Evolutionary conservation across 2,888 invertebrate genomes (phyloP).

Genomic region (Pseudolycoriella hygida): DNA sequence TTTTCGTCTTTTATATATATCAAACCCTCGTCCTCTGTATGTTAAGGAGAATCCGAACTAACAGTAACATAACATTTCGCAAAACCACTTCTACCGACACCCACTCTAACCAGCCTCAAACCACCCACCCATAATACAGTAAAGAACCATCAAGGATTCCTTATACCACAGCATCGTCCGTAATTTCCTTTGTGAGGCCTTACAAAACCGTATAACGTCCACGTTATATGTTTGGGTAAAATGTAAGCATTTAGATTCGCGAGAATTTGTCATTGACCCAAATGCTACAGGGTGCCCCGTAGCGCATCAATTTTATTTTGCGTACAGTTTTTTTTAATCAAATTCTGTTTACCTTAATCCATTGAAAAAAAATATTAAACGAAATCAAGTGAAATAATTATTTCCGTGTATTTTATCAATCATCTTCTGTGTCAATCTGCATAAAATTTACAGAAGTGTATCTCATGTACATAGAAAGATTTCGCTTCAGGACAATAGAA

Average conservation of each 20-base stretch:
- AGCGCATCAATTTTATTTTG: neutral
- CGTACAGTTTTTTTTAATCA: neutral
- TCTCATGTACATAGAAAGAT: neutral
- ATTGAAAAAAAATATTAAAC: no score
- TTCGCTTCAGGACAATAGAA: conserved; percentile 12
- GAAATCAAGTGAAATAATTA: no score
- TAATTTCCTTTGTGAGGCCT: conserved; percentile 1
- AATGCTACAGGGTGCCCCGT: neutral
- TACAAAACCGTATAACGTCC: neutral
- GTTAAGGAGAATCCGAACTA: neutral
- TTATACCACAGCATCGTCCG: neutral
- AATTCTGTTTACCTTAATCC: no score
- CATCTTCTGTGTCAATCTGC: no score
- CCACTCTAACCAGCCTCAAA: neutral
- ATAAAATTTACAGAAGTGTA: neutral
- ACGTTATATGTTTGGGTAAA: neutral
- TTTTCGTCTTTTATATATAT: neutral
- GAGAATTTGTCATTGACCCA: conserved; percentile 1
- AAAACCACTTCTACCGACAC: neutral
- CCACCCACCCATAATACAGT: neutral
- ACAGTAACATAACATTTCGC: neutral
- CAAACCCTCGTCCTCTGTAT: neutral
- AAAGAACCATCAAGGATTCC: conserved; percentile 1
- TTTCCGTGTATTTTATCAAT: neutral
- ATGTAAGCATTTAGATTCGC: neutral